Conservation (phyloP, 2,797 vertebrate genomes). For the Gephyroberyx darwinii region DNA sequence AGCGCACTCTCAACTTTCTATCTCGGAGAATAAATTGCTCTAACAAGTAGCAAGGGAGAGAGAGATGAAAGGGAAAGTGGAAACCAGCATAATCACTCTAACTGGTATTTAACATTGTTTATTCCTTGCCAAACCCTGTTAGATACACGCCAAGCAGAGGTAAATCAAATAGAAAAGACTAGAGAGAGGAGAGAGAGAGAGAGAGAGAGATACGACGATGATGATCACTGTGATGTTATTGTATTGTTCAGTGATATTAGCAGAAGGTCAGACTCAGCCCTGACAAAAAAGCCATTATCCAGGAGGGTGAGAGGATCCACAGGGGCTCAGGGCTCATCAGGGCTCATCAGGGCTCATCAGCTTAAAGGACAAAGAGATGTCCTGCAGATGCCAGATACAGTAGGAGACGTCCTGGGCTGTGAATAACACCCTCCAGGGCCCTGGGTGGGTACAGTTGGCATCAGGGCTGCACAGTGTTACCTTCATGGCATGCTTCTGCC, state of each 20-base stretch:
- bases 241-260: conserved; percentile 38
- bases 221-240: conserved; percentile 31
- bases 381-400: conserved; percentile 46
- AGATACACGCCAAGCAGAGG: neutral
- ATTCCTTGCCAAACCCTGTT: neutral
- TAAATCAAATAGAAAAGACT: too few species aligned
- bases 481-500: conserved; percentile 17
- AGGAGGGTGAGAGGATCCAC: conserved; percentile 39
- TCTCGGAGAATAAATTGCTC: conserved; percentile 1
- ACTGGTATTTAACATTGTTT: neutral
- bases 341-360: conserved; percentile 44
- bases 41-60: neutral
- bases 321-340: conserved; percentile 48
- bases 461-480: conserved; percentile 16
- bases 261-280: conserved; percentile 59
- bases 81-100: too few species aligned
- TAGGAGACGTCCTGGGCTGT: conserved; percentile 23
- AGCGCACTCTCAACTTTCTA: conserved; percentile 17
- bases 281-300: conserved; percentile 61
- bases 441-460: conserved; percentile 38
- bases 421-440: conserved; percentile 37
- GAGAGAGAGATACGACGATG: neutral
- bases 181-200: conserved; percentile 1
- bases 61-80: neutral
- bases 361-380: conserved; percentile 49